Base-by-base conservation (phyloP, 2,888 invertebrate species). In the Andrena chrysosceles region DNA sequence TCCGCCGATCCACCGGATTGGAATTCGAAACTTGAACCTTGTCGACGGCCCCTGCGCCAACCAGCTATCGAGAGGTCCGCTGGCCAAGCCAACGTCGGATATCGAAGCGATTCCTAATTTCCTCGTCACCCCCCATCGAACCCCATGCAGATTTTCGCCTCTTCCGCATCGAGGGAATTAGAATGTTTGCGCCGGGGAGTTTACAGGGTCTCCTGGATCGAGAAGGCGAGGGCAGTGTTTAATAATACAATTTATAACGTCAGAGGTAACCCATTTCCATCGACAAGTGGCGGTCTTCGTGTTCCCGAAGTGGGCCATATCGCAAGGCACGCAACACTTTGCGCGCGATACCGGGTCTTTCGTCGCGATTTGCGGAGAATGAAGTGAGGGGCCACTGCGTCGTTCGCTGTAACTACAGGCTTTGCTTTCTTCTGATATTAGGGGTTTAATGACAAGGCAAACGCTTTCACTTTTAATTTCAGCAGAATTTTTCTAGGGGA, bases 1-100 rank as follows among this genome's bases (percentile, higher is more conserved):
- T 84, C 83, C 83, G 64, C 63, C 78, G 81, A 81, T 84, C 79
- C 74, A 67, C 59, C 29, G 78, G 85, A 85, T 83, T 83, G 85
- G 85, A 89, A 89, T 88, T 83, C 81, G 85, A 64, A 85, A 85
- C 87, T 83, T 66, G 74, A 71, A 29, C n/a, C 56, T 29, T 13
- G 56, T 49, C 70, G 26, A 68, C 77, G 73, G 29, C 74, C 67
- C 64, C 69, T 59, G 64, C 71, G 59, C 64, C 56, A 35, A 26
- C 56, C 62, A 63, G 29, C 62, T 29, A 33, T 6, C 48, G 75
- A 35, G 52, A 52, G 54, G 33, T 60, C 62, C 78, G 26, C 13
- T n/a, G 56, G 49, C n/a, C 4, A 8, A 31, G 49, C n/a, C 6
- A 7, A 42, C 72, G 56, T 26, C 56, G 68, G 42, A 52, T 59